A percentile compares a stretch with the other conserved stretches of the same genome.
Conservation (phyloP, 2,797 vertebrate species). For the Microcaecilia unicolor region DNA sequence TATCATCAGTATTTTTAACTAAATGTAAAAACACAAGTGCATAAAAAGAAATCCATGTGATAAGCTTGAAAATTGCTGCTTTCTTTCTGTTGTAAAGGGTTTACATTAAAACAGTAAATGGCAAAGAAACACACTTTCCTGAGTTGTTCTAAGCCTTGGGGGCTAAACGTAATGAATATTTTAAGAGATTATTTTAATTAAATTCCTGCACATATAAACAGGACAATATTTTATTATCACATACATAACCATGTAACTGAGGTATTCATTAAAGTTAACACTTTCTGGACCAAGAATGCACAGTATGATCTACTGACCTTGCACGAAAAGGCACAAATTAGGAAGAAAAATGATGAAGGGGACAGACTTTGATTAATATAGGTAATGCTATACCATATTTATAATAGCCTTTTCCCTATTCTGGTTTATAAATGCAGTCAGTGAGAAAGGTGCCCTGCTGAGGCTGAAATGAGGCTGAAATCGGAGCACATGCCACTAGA, state of each 20-base stretch:
- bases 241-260: slow-evolving; percentile 58
- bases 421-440: slow-evolving; percentile 74
- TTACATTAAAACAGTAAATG: slow-evolving; percentile 68
- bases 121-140: slow-evolving; percentile 61
- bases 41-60: slow-evolving; percentile 58
- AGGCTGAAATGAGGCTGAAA: slow-evolving; percentile 88
- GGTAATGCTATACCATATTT: slow-evolving; percentile 84
- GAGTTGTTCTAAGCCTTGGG: slow-evolving; percentile 61
- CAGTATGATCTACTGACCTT: slow-evolving; percentile 76
- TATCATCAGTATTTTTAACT: slow-evolving; percentile 54
- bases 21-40: slow-evolving; percentile 51
- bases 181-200: slow-evolving; percentile 82
- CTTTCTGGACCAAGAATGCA: slow-evolving; percentile 65
- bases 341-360: slow-evolving; percentile 75
- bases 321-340: slow-evolving; percentile 80
- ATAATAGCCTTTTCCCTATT: slow-evolving; percentile 81
- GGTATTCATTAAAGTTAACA: slow-evolving; percentile 81
- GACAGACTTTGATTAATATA: slow-evolving; percentile 95
- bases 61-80: slow-evolving; percentile 60
- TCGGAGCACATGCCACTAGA: slow-evolving; percentile 77
- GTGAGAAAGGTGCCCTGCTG: slow-evolving; percentile 86
- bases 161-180: slow-evolving; percentile 76
- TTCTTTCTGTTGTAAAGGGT: slow-evolving; percentile 56
- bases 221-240: slow-evolving; percentile 75
- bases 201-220: slow-evolving; percentile 73